Evolutionary conservation across 2,113 vertebrate species (phyloP).

Genomic region (Myiopsitta monachus): DNA sequence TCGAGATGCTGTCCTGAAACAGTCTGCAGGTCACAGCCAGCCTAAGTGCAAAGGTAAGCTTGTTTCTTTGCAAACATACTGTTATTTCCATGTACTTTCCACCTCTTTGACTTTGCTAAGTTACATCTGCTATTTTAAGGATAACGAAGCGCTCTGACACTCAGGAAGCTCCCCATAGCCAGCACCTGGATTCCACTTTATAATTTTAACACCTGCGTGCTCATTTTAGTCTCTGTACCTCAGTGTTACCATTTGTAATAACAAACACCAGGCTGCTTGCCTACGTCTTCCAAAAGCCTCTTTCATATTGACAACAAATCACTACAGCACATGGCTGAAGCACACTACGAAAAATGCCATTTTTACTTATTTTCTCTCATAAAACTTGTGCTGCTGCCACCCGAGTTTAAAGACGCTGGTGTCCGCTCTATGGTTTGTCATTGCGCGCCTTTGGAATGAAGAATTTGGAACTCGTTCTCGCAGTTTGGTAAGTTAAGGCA

Average conservation of each 20-base stretch:
- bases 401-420: not conserved
- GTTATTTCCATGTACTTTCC: not conserved
- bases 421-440: not conserved
- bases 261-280: not conserved
- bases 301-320: accelerated
- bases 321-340: not conserved
- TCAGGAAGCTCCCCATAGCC: not conserved
- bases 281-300: not conserved
- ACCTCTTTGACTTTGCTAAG: not conserved
- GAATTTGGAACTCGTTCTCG: accelerated
- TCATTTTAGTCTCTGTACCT: not conserved
- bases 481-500: accelerated
- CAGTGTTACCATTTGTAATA: not conserved
- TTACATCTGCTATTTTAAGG: not conserved
- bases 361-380: not conserved
- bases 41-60: not conserved
- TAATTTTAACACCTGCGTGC: not conserved
- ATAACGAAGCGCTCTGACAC: accelerated
- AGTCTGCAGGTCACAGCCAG: not conserved
- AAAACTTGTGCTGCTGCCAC: not conserved
- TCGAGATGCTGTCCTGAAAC: not conserved
- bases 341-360: not conserved
- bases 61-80: accelerated
- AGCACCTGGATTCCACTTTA: not conserved
- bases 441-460: not conserved